Evolutionary conservation across 2,797 vertebrate genomes (phyloP).

Genomic region (Oreochromis grahami): DNA sequence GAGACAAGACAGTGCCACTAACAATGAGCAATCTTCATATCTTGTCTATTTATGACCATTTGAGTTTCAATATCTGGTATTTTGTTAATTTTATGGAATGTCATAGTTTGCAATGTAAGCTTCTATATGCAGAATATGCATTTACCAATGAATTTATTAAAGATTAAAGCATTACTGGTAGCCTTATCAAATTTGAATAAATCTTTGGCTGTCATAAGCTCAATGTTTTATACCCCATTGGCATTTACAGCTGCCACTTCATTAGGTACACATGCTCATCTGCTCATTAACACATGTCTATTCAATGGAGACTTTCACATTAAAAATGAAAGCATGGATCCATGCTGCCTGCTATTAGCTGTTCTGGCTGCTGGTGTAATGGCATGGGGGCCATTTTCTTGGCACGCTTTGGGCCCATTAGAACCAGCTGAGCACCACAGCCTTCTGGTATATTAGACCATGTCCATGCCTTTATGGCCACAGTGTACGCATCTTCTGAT

Average conservation of each 20-base stretch:
- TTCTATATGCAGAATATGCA: neutral
- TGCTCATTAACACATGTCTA: neutral
- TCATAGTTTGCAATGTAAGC: neutral
- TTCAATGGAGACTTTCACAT: neutral
- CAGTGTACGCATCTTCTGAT: neutral
- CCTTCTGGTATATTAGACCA: neutral
- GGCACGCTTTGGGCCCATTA: neutral
- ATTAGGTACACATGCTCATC: neutral
- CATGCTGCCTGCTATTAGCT: neutral
- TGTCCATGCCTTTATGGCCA: neutral
- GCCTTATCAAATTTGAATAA: neutral
- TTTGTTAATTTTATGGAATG: neutral
- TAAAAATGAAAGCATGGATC: neutral
- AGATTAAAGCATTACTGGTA: neutral
- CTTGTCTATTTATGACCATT: neutral
- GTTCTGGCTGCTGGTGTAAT: neutral
- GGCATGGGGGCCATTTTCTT: neutral
- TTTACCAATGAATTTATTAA: neutral
- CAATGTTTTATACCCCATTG: neutral
- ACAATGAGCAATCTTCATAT: neutral
- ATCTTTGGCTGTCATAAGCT: neutral
- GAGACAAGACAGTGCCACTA: neutral
- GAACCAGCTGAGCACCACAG: neutral
- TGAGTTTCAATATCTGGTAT: neutral
- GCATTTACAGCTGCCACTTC: neutral